Base-by-base conservation (phyloP, 2,888 invertebrate species). In the Ichneumoninae sp. region DNA sequence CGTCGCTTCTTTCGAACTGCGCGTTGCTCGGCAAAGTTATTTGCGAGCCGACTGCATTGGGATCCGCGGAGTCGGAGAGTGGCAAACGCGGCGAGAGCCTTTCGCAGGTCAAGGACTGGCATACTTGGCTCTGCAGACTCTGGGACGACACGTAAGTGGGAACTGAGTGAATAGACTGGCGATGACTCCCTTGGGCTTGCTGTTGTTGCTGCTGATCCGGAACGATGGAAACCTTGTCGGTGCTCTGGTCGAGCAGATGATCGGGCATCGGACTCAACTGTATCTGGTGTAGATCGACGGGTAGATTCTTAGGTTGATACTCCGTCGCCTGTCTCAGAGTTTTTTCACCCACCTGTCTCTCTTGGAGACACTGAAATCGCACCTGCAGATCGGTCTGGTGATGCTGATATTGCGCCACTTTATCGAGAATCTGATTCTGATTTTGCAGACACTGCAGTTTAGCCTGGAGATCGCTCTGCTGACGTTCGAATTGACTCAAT, bases 351-450 rank as follows among this genome's bases (percentile, higher is more conserved):
- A 88, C 47, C 52, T 91, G 92, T 54, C 87, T 87, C 62, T 93
- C 91, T 33, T 93, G 93, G 0, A 93, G 83, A 80, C 87, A 91
- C 71, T 93, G 93, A 60, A 93, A 86, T 16, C 93, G 90, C 0
- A 89, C 89, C 54, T 93, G 93, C 2, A 93, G 80, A 82, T 93
- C 93, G 77, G 84, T 90, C 54, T 93, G 92, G 26, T 91, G 92
- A 54, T 92, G 92, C 74, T 93, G 93, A 78, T 91, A 93, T 65
- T 92, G 92, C 0, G 93, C 91, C 0, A 93, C 93, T 75, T 93
- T 93, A 78, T 93, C 93, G 0, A 93, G 88, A 40, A 93, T 92
- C 60, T 93, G 92, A 85, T 93, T 93, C 65, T 93, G 93, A 87
- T 89, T 93, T 79, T 93, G 93, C 1, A 93, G 88, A 75, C 92